Evolutionary conservation across 2,888 invertebrate species (phyloP).

Genomic region (Melinaea marsaeus): DNA sequence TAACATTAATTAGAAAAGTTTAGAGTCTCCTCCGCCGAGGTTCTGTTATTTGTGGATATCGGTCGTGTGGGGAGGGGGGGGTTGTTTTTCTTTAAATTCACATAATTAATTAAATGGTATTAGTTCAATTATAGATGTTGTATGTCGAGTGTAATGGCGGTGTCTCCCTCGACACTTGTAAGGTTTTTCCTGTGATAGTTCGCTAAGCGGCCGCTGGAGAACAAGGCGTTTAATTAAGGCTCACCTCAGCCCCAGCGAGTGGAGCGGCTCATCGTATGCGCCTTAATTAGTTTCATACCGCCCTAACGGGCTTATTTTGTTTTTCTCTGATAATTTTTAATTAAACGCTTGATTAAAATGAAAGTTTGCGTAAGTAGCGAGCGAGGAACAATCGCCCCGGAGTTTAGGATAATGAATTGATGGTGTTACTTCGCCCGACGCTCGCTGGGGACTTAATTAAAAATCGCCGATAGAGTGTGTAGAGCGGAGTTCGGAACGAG

Average conservation of each 20-base stretch:
- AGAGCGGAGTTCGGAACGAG: constrained; percentile 74
- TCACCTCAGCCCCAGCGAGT: constrained; percentile 64
- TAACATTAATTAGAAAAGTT: constrained; percentile 75
- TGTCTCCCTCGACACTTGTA: constrained; percentile 52
- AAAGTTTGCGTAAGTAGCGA: constrained; percentile 78
- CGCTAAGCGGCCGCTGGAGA: constrained; percentile 64
- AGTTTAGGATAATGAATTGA: constrained; percentile 79
- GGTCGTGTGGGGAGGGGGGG: constrained; percentile 23
- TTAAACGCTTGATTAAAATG: constrained; percentile 79
- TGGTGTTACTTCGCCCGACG: constrained; percentile 75
- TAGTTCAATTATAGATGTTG: background rate
- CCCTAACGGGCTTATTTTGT: constrained; percentile 78
- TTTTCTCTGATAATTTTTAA: constrained; percentile 79
- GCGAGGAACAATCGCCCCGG: constrained; percentile 76
- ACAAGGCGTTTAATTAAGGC: constrained; percentile 72
- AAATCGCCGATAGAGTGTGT: constrained; percentile 78
- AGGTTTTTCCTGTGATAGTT: constrained; percentile 66
- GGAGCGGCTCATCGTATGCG: constrained; percentile 71
- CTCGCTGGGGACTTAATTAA: constrained; percentile 76
- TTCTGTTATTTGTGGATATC: constrained; percentile 34
- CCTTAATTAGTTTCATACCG: constrained; percentile 77
- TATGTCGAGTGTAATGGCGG: background rate
- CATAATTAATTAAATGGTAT: background rate
- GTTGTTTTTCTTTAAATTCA: constrained; percentile 9
- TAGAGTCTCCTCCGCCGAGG: constrained; percentile 43